These are phyloP conservation scores for Drosophila kanapiae DNA, from an alignment of 1,140 invertebrate genomes.

Conservation along the genomic window DNA sequence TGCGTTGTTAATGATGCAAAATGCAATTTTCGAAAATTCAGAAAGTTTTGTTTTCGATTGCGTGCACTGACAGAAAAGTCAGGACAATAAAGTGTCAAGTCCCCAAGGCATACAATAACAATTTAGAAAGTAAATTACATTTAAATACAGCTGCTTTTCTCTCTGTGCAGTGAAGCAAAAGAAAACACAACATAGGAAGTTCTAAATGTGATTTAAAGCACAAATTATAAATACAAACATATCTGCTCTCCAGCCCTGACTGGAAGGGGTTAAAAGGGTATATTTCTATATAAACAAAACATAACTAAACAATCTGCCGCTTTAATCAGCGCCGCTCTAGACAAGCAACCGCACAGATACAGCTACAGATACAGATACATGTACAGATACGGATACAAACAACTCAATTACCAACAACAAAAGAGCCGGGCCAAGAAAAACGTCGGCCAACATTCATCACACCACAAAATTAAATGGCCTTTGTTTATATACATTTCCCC, in stretches of 20 bases:
- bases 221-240: conserved; percentile 34
- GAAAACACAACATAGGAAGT: background rate
- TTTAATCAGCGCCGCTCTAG: conserved; percentile 76
- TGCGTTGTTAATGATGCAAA: conserved; percentile 83
- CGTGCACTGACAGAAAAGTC: conserved; percentile 28
- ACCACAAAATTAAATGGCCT: conserved; percentile 79
- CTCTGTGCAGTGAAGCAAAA: no score
- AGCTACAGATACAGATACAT: conserved; percentile 21
- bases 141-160: no score
- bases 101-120: no score
- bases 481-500: conserved; percentile 76
- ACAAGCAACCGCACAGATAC: conserved; percentile 36
- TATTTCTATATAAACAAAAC: conserved; percentile 61
- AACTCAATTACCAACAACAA: conserved; percentile 74
- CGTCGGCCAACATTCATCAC: conserved; percentile 76
- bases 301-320: conserved; percentile 75
- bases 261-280: conserved; percentile 6
- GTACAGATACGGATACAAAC: conserved; percentile 59
- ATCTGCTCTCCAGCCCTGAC: background rate
- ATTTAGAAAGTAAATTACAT: no score
- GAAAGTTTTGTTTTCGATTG: conserved; percentile 71
- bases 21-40: conserved; percentile 79
- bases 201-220: conserved; percentile 35
- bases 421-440: conserved; percentile 55
- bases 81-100: background rate